phyloP scores from a whole-genome alignment of 2,113 vertebrate species.

The Thymallus thymallus region DNA sequence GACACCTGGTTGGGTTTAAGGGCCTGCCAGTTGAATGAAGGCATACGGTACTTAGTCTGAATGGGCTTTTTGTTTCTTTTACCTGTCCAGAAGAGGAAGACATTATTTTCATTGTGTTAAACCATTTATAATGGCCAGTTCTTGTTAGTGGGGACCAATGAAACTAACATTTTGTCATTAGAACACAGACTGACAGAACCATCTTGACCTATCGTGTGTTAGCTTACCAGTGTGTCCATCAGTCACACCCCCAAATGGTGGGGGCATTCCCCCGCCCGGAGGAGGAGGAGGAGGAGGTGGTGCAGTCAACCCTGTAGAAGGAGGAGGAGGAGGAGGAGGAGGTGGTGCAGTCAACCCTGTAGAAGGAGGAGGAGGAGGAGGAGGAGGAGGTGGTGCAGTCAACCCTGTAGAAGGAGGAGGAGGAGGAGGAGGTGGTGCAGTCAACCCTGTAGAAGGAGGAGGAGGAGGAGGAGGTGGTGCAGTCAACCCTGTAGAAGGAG shows the following conservation, averaged over 20 bases:
- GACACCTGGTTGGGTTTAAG: constrained; percentile 82
- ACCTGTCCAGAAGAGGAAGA: constrained; percentile 25
- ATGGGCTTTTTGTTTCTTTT: constrained; percentile 81
- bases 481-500: constrained; percentile 15
- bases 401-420: constrained; percentile 6
- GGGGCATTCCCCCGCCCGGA: constrained; percentile 18
- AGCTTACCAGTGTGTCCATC: constrained; percentile 42
- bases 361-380: too few species aligned
- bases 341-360: too few species aligned
- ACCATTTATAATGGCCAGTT: neutral
- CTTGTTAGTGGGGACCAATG: neutral
- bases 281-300: constrained; percentile 41
- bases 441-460: constrained; percentile 20
- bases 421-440: neutral
- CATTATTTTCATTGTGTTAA: neutral
- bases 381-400: neutral
- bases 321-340: constrained; percentile 20
- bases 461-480: constrained; percentile 39
- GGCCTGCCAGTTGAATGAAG: constrained; percentile 86
- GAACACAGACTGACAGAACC: too few species aligned
- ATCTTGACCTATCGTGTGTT: neutral
- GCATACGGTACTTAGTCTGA: constrained; percentile 87
- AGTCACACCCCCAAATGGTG: neutral
- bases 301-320: constrained; percentile 6
- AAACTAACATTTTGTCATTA: too few species aligned